phyloP scores from a whole-genome alignment of 2,888 invertebrate genomes.

The Xestia ashworthii region DNA sequence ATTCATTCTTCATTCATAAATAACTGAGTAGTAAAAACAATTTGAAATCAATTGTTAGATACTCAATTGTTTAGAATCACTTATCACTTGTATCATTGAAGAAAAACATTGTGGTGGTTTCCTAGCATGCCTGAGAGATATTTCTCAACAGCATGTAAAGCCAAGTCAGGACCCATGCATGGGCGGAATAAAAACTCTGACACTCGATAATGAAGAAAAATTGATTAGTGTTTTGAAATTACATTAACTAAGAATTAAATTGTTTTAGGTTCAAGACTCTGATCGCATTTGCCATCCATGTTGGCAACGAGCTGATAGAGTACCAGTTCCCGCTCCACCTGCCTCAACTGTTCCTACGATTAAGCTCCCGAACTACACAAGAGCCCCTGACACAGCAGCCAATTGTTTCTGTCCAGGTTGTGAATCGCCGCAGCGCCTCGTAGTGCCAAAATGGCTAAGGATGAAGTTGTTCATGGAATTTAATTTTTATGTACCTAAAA shows the following conservation, averaged over 20 bases:
- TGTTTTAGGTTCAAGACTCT: slow-evolving; percentile 7
- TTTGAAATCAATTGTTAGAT: neutral
- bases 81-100: too few relatives aligned
- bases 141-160: too few relatives aligned
- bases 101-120: too few relatives aligned
- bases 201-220: too few relatives aligned
- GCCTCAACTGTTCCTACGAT: neutral
- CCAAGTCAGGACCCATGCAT: too few relatives aligned
- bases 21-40: neutral
- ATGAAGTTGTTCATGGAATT: slow-evolving; percentile 1
- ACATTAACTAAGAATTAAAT: neutral
- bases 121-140: too few relatives aligned
- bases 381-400: neutral
- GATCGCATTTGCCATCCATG: slow-evolving; percentile 11
- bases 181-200: too few relatives aligned
- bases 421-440: neutral
- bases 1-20: too few relatives aligned
- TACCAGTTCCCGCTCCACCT: neutral
- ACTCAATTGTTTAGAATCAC: too few relatives aligned
- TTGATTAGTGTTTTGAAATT: neutral
- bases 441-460: neutral
- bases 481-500: slow-evolving; percentile 10
- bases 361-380: neutral
- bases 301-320: slow-evolving; percentile 12
- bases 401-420: neutral